Base-by-base conservation (phyloP, 2,888 invertebrate genomes). In the Magallana nippona region DNA sequence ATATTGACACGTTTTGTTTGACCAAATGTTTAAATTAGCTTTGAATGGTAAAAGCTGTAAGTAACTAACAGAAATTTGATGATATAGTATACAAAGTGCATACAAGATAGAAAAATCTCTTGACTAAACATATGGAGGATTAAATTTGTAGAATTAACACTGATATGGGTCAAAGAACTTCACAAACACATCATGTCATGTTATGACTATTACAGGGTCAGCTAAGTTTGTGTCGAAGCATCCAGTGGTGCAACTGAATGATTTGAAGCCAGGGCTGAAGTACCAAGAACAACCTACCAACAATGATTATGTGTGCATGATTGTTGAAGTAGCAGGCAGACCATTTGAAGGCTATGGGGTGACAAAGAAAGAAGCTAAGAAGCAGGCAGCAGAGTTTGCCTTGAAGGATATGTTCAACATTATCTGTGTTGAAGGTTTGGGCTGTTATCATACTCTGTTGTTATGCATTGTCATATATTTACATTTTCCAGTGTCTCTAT, bases 301-400 rank as follows among this genome's bases (percentile, higher is more conserved):
- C 5, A 71, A 71, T 71, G 71, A 71, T 27, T 27, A 1, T 27
- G 71, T 71, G 71, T 71, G 71, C 32, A 11, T 71, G 2, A 15
- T 32, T 22, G 32, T 22, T 0, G 13, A 32, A 5, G 71, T 71
- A 15, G 71, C 15, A 13, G 71, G 71, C 13, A 71, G 13, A 11
- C 13, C 5, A 0, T 71, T 22, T 71, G 71, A 71, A 71, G 71
- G 71, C 13, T 71, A 71, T 71, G 71, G 27, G 32, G 1, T 15
- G 71, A 71, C 71, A 11, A 71, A 71, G 27, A 71, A 71, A 71
- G 71, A 71, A 0, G 71, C 71, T 1, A 71, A 71, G 27, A 71
- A 27, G 32, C 10, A 71, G 0, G 71, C 71, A 71, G 71, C 71
- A 2, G 13, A 27, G 3, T 2, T 27, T 1, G 71, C 71, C 32